Evolutionary conservation across 2,113 vertebrate species (phyloP).

Genomic region (Vidua chalybeata): DNA sequence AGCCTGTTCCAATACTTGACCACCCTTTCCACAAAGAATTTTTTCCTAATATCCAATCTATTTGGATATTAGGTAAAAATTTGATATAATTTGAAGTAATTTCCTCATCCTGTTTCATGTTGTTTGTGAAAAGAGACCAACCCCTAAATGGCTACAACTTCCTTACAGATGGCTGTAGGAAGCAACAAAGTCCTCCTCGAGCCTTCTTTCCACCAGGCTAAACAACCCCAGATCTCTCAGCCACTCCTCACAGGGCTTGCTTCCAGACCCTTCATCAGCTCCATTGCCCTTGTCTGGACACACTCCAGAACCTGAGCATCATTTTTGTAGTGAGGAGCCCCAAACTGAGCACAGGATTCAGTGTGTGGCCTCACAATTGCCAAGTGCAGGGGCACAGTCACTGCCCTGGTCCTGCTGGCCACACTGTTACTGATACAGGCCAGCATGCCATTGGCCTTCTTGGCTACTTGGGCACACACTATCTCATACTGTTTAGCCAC

Average conservation of each 20-base stretch:
- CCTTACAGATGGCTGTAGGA: not conserved
- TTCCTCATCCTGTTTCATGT: not conserved
- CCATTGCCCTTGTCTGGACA: not conserved
- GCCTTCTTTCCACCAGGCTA: not conserved
- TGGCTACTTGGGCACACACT: not conserved
- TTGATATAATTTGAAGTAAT: not conserved
- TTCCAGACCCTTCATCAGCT: not conserved
- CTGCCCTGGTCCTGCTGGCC: not conserved
- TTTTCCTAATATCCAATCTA: not conserved
- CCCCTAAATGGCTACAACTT: rapidly evolving
- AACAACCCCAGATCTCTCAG: not conserved
- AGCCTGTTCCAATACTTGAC: not conserved
- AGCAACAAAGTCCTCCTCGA: not conserved
- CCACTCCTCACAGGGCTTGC: rapidly evolving
- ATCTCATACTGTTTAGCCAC: not conserved
- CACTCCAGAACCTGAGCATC: not conserved
- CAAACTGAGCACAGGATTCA: not conserved
- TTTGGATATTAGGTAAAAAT: not conserved
- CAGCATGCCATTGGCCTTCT: not conserved
- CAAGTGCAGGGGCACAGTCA: rapidly evolving
- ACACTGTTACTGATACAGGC: not conserved
- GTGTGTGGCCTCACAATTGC: rapidly evolving
- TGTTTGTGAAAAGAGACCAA: not conserved
- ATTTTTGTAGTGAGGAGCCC: not conserved
- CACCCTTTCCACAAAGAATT: not conserved